These are phyloP conservation scores for Cliona cf. orientalis DNA, from an alignment of 37 sponge, comb jelly and placozoan species.

Conservation along the genomic window DNA sequence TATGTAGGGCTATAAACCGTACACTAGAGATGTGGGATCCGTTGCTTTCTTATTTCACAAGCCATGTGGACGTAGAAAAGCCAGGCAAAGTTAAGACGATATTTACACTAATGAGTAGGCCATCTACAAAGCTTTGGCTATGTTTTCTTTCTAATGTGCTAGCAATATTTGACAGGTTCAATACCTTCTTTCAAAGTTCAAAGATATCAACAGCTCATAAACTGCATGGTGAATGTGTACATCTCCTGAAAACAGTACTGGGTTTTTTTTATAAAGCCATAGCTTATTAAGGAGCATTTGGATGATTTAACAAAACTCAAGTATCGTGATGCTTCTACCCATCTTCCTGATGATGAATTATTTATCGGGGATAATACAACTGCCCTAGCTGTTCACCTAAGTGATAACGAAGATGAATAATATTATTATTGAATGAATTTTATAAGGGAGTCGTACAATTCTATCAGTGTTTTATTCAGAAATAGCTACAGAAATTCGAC, in stretches of 20 bases:
- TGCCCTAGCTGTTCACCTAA: conserved; percentile 19
- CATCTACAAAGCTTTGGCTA: conserved; percentile 30
- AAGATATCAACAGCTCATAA: conserved; percentile 28
- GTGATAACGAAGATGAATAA: conserved; percentile 14
- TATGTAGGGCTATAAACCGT: conserved; percentile 23
- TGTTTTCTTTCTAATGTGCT: conserved; percentile 34
- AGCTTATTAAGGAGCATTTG: neutral
- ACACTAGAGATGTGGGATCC: conserved; percentile 51
- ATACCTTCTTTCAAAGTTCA: conserved; percentile 30
- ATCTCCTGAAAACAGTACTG: conserved; percentile 38
- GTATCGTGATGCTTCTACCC: neutral
- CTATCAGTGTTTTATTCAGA: conserved; percentile 31
- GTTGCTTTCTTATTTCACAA: conserved; percentile 39
- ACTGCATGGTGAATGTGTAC: conserved; percentile 34
- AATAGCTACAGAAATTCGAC: conserved; percentile 31
- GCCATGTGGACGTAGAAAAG: conserved; percentile 51
- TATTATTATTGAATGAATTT: conserved; percentile 6
- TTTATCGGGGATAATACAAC: conserved; percentile 24
- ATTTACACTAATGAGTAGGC: neutral
- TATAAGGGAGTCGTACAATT: conserved; percentile 26
- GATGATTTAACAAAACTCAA: neutral
- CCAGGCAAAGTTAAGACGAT: conserved; percentile 32
- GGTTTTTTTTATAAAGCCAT: conserved; percentile 35
- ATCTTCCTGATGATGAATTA: conserved; percentile 18
- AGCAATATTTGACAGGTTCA: conserved; percentile 13